These are phyloP conservation scores for Tinamus major DNA, from an alignment of 2,797 vertebrate species.

Conservation along the genomic window DNA sequence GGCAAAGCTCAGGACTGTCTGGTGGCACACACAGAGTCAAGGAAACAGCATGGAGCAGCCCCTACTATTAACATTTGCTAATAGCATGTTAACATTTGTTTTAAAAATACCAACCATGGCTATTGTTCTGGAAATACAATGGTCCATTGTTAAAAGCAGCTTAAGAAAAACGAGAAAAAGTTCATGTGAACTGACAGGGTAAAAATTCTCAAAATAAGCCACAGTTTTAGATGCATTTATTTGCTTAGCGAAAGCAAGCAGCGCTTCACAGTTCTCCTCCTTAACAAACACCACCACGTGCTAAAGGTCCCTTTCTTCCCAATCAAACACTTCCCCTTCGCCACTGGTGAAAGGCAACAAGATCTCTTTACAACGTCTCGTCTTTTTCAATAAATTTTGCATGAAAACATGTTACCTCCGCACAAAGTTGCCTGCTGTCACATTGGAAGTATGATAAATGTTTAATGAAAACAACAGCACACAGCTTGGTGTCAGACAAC, in stretches of 20 bases:
- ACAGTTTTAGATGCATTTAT: background rate
- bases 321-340: slow-evolving; percentile 88
- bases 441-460: slow-evolving; percentile 94
- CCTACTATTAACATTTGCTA: background rate
- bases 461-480: slow-evolving; percentile 98
- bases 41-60: background rate
- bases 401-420: slow-evolving; percentile 92
- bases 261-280: background rate
- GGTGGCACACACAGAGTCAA: background rate
- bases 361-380: slow-evolving; percentile 87
- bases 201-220: background rate
- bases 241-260: slow-evolving; percentile 28
- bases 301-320: slow-evolving; percentile 62
- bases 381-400: slow-evolving; percentile 97
- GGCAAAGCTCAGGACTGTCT: background rate
- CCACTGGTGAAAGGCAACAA: slow-evolving; percentile 89
- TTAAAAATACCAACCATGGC: background rate
- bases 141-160: background rate
- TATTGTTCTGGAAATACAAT: accelerated
- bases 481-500: slow-evolving; percentile 90
- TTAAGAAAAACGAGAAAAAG: background rate
- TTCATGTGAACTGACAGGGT: accelerated
- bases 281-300: background rate
- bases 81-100: background rate
- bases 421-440: slow-evolving; percentile 95